A percentile compares a stretch with the other conserved stretches of the same genome.
phyloP scores from a whole-genome alignment of 2,888 invertebrate genomes.

The Dorcus parallelipipedus region DNA sequence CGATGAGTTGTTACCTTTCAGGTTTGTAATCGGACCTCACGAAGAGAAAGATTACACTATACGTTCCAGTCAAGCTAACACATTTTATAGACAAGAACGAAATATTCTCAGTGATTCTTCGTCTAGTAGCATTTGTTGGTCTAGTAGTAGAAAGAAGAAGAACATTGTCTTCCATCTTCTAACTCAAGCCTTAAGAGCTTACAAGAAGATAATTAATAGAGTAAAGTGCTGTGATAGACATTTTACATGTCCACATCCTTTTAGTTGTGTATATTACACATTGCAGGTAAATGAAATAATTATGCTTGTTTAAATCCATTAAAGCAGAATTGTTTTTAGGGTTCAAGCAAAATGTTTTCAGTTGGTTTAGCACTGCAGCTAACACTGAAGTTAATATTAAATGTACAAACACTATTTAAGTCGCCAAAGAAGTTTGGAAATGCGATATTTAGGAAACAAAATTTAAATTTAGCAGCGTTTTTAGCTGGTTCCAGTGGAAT shows the following conservation, averaged over 20 bases:
- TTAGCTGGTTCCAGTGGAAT: slow-evolving; percentile 66
- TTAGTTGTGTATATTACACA: slow-evolving; percentile 60
- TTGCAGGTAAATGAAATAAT: slow-evolving; percentile 46
- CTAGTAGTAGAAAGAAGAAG: slow-evolving; percentile 29
- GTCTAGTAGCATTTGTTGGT: slow-evolving; percentile 32
- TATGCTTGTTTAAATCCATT: background rate
- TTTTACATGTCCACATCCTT: slow-evolving; percentile 58
- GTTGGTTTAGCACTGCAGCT: slow-evolving; percentile 62
- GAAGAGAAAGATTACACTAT: slow-evolving; percentile 53
- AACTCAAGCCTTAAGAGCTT: slow-evolving; percentile 46
- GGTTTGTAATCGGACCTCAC: slow-evolving; percentile 60
- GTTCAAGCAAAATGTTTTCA: slow-evolving; percentile 57
- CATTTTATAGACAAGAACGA: slow-evolving; percentile 37
- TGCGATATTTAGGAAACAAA: slow-evolving; percentile 55
- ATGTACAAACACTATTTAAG: slow-evolving; percentile 53
- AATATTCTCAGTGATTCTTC: slow-evolving; percentile 26
- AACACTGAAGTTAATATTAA: slow-evolving; percentile 57
- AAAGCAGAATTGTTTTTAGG: slow-evolving; percentile 44
- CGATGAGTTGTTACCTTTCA: slow-evolving; percentile 29
- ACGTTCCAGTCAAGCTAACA: slow-evolving; percentile 36
- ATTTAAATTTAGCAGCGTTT: slow-evolving; percentile 62
- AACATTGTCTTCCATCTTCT: slow-evolving; percentile 45
- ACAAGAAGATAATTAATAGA: slow-evolving; percentile 49
- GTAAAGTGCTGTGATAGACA: slow-evolving; percentile 53
- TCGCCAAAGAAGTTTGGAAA: slow-evolving; percentile 53